Conservation (phyloP, 1,140 invertebrate species). For the Drosophila mauritiana region DNA sequence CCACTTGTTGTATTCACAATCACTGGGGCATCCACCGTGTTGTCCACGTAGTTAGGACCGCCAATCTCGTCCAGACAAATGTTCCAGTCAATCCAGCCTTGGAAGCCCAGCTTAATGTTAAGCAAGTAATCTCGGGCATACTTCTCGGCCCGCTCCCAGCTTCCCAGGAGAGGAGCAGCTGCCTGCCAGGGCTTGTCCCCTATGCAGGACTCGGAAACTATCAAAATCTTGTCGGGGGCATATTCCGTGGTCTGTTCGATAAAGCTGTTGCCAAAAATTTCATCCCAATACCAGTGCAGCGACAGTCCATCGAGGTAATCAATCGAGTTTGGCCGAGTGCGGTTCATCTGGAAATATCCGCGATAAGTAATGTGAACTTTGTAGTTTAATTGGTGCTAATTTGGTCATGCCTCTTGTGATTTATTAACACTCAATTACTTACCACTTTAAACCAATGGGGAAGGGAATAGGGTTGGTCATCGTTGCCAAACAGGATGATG, state of each 20-base stretch:
- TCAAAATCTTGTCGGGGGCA: constrained; percentile 90
- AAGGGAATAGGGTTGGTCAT: constrained; percentile 89
- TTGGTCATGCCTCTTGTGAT: neutral
- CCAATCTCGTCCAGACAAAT: constrained; percentile 90
- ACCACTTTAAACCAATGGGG: constrained; percentile 88
- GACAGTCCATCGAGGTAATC: constrained; percentile 91
- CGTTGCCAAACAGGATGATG: constrained; percentile 88
- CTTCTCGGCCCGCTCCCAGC: constrained; percentile 89
- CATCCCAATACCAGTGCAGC: constrained; percentile 92
- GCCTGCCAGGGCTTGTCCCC: constrained; percentile 85
- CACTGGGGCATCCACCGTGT: constrained; percentile 92
- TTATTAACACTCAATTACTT: too few relatives aligned
- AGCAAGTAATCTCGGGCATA: constrained; percentile 86
- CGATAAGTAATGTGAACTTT: constrained; percentile 24
- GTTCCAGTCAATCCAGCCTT: constrained; percentile 96
- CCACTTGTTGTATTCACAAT: constrained; percentile 87
- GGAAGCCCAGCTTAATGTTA: constrained; percentile 89
- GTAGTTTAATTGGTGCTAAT: neutral
- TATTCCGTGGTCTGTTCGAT: constrained; percentile 86
- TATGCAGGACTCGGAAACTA: constrained; percentile 91
- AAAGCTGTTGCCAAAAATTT: constrained; percentile 85
- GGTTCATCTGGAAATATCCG: constrained; percentile 85
- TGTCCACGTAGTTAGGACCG: constrained; percentile 92
- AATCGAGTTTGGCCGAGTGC: constrained; percentile 85
- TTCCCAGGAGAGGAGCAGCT: constrained; percentile 86